Conservation (phyloP, 2,797 vertebrate genomes). For the Notolabrus celidotus region DNA sequence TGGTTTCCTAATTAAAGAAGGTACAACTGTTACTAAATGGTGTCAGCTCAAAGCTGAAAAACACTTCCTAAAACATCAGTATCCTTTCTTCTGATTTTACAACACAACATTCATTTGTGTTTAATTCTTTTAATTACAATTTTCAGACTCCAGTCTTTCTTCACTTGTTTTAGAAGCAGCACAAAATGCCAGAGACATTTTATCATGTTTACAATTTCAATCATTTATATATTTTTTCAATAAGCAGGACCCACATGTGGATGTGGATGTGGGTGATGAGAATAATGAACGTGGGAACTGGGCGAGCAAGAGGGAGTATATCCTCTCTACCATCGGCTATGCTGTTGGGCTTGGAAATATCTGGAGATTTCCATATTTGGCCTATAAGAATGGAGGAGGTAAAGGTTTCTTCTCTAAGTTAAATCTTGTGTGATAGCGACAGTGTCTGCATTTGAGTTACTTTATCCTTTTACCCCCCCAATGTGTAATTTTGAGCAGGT, state of each 20-base stretch:
- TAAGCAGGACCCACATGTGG: constrained; percentile 68
- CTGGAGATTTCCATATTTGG: constrained; percentile 96
- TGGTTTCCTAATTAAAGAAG: too few species aligned
- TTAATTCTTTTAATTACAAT: background rate
- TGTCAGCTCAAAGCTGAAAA: too few species aligned
- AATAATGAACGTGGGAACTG: constrained; percentile 91
- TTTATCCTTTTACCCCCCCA: background rate
- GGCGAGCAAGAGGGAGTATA: constrained; percentile 92
- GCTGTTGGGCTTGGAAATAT: constrained; percentile 97
- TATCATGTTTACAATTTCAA: background rate
- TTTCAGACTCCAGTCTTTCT: background rate
- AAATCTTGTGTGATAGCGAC: background rate
- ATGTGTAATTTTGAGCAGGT: constrained; percentile 60
- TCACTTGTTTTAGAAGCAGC: background rate
- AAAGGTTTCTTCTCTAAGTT: constrained; percentile 11
- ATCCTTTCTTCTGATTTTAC: too few species aligned
- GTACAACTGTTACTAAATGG: too few species aligned
- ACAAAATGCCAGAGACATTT: background rate
- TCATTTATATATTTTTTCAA: constrained; percentile 5
- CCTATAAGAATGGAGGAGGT: constrained; percentile 97
- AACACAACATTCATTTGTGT: background rate
- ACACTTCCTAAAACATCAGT: too few species aligned
- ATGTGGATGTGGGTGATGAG: constrained; percentile 80
- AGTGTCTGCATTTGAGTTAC: background rate
- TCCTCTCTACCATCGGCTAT: constrained; percentile 95